A percentile compares a stretch with the other conserved stretches of the same genome.
Conservation (phyloP, 2,888 invertebrate species). For the Pteria penguin region DNA sequence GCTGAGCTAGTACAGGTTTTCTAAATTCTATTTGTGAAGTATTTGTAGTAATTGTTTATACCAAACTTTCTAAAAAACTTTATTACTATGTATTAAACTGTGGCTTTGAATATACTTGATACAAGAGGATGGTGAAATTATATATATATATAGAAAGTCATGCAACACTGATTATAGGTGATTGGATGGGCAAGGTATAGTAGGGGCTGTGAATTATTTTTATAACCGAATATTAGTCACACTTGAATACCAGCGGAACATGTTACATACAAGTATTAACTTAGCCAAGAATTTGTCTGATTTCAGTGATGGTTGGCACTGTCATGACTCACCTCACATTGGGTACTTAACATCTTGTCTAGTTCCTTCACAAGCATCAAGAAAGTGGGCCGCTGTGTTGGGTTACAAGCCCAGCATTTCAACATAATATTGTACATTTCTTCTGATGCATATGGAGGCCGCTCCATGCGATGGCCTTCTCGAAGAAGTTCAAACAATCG, state of each 20-base stretch:
- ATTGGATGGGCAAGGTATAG: not conserved
- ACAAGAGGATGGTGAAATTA: no score
- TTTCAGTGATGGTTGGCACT: conserved; percentile 7
- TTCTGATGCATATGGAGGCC: conserved; percentile 94
- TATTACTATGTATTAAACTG: no score
- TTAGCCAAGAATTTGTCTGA: conserved; percentile 41
- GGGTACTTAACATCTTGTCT: conserved; percentile 92
- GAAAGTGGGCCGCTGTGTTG: conserved; percentile 93
- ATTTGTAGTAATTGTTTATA: no score
- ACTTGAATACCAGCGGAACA: conserved; percentile 7
- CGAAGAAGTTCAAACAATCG: conserved; percentile 94
- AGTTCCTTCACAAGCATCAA: conserved; percentile 92
- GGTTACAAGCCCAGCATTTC: conserved; percentile 97
- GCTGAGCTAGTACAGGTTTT: no score
- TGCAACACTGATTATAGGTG: no score
- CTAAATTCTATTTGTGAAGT: no score
- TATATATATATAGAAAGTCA: no score
- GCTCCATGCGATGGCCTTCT: conserved; percentile 96
- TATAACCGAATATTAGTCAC: not conserved
- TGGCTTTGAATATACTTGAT: no score
- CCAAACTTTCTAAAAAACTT: no score
- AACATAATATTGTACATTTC: conserved; percentile 98
- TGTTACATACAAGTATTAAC: conserved; percentile 22
- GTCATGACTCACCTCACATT: conserved; percentile 85
- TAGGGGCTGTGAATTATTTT: not conserved